phyloP scores from a whole-genome alignment of 2,797 vertebrate genomes.

The Salmo trutta region DNA sequence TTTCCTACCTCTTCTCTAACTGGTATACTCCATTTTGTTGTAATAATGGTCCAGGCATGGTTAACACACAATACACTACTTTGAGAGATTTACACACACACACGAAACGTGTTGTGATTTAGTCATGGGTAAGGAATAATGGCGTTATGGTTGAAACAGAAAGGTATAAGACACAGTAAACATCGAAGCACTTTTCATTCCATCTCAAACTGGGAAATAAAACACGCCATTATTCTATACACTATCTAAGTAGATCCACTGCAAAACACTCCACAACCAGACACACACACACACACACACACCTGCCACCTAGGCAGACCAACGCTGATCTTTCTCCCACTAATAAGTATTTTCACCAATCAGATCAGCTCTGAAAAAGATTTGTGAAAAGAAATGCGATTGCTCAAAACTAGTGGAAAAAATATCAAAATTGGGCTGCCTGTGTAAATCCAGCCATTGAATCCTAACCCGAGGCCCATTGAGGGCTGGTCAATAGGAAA shows the following conservation, averaged over 20 bases:
- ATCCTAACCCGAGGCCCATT: not conserved
- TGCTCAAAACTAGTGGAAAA: too few relatives aligned
- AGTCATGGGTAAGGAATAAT: not conserved
- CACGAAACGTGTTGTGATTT: not conserved
- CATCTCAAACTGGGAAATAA: not conserved
- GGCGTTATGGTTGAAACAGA: not conserved
- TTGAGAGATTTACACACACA: not conserved
- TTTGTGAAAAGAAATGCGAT: too few relatives aligned
- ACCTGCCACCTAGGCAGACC: too few relatives aligned
- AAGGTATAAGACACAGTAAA: not conserved
- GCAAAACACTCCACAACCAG: not conserved
- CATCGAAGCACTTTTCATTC: not conserved
- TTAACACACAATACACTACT: not conserved
- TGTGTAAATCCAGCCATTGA: not conserved
- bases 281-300: conserved; percentile 1
- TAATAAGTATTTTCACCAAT: too few relatives aligned
- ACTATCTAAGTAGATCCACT: not conserved
- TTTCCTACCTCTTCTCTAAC: conserved; percentile 28
- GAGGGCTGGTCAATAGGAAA: conserved; percentile 16
- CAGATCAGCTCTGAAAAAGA: too few relatives aligned
- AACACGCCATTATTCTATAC: too few relatives aligned
- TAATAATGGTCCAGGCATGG: not conserved
- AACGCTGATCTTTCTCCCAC: too few relatives aligned
- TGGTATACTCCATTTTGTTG: not conserved
- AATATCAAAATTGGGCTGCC: too few relatives aligned